Base-by-base conservation (phyloP, 1,140 invertebrate genomes). In the Lordiphosa clarofinis region DNA sequence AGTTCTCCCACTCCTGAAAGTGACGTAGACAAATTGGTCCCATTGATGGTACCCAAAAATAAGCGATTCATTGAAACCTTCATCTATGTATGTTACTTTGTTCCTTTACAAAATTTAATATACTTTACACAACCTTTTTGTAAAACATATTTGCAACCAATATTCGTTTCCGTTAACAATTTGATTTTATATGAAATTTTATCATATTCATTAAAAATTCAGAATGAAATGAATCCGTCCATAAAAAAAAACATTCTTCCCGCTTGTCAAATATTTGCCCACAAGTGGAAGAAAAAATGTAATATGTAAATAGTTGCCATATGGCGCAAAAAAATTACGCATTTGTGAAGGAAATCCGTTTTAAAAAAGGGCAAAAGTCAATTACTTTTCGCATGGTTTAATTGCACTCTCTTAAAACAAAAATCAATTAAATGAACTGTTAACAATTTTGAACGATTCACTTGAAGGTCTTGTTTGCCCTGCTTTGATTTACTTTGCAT, bases 381-480 rank as follows among this genome's bases (percentile, higher is more conserved):
- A 31, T 47, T 39, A 47, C 55, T 35, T 57, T 66, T 33, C 35
- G 44, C 24, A 39, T 66, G 12, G 19, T 65, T 50, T 40, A 12
- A 38, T 50, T 66, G 49, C 7, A 19, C 24, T 13, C 8, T 12
- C 3, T 19, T 12, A 44, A 44, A 44, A 40, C 12, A 31, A 49
- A 42, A 67, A 54, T 49, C 62, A 52, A 56, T 44, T 33, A 66
- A 50, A 21, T n/a, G 15, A 44, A 10, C 24, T 12, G 9, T 33
- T 58, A 47, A 67, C 19, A 31, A 44, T 46, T 57, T 43, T 57
- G n/a, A 28, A 62, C 24, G 10, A 13, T 40, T 12, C 28, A 1
- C 15, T 13, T 9, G 42, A 19, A 24, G 47, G 12, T 38, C 53
- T 36, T 28, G 12, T 3, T 47, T 28, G 44, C 24, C 11, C 28